phyloP scores from a whole-genome alignment of 2,797 vertebrate species.

The Smutsia temminckii region DNA sequence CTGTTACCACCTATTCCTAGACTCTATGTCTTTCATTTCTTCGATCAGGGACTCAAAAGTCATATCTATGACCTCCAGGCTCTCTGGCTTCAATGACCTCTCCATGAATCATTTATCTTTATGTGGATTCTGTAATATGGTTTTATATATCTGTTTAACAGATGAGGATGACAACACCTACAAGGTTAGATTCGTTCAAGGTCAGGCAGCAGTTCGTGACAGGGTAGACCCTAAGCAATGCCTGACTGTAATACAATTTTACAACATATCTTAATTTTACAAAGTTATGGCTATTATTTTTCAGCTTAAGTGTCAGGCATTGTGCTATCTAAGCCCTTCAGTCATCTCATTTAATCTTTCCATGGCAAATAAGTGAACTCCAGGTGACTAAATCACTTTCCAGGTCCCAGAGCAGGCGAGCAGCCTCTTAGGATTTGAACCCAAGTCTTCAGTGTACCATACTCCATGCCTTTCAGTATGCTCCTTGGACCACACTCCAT shows the following conservation, averaged over 20 bases:
- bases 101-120: constrained; percentile 42
- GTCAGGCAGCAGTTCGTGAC: neutral
- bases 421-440: neutral
- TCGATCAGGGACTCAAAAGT: neutral
- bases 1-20: neutral
- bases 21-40: neutral
- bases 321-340: neutral
- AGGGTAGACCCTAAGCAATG: neutral
- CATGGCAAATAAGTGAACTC: constrained; percentile 28
- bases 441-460: neutral
- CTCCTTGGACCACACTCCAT: neutral
- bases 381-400: neutral
- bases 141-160: constrained; percentile 16
- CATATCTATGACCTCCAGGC: neutral
- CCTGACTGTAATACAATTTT: neutral
- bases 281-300: neutral
- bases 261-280: neutral
- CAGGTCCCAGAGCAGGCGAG: neutral
- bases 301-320: neutral
- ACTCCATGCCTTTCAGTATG: neutral
- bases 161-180: neutral
- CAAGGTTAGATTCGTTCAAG: neutral
- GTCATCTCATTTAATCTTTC: constrained; percentile 7
- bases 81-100: neutral
- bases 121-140: neutral